These are phyloP conservation scores for Doryteuthis pealeii DNA, from an alignment of 1,140 invertebrate genomes.

Conservation along the genomic window DNA sequence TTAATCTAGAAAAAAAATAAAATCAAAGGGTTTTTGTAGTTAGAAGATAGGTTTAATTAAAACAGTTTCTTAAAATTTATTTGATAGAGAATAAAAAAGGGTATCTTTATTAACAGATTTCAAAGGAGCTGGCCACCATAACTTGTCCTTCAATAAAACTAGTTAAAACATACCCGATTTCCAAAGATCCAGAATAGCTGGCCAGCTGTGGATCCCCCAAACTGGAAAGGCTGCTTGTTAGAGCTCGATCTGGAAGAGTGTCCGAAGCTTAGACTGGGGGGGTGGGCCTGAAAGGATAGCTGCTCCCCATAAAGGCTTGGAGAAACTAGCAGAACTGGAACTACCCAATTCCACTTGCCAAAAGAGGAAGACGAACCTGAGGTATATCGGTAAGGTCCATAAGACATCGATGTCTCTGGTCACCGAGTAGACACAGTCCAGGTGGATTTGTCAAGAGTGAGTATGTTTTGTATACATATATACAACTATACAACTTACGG, in stretches of 20 bases:
- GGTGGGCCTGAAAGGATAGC: constrained; percentile 27
- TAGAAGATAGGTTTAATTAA: too few species aligned
- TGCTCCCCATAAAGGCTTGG: constrained; percentile 22
- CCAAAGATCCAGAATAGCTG: background rate
- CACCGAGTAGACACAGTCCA: too few species aligned
- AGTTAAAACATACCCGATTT: constrained; percentile 1
- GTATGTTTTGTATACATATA: too few species aligned
- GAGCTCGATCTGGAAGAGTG: constrained; percentile 43
- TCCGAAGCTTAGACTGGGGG: constrained; percentile 37
- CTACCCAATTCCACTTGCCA: background rate
- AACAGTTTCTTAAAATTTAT: too few species aligned
- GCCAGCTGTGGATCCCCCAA: constrained; percentile 25
- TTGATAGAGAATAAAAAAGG: too few species aligned
- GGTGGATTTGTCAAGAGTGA: too few species aligned
- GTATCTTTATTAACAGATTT: too few species aligned
- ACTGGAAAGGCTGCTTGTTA: constrained; percentile 42
- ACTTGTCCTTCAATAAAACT: too few species aligned
- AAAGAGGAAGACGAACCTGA: constrained; percentile 19
- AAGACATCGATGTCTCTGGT: constrained; percentile 33
- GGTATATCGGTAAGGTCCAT: constrained; percentile 33
- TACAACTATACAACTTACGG: too few species aligned
- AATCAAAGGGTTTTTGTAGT: too few species aligned
- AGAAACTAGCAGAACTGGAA: background rate
- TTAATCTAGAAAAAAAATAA: too few species aligned
- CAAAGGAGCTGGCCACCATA: too few species aligned